Evolutionary conservation across 1,140 invertebrate species (phyloP).

Genomic region (Vollenhovia emeryi): DNA sequence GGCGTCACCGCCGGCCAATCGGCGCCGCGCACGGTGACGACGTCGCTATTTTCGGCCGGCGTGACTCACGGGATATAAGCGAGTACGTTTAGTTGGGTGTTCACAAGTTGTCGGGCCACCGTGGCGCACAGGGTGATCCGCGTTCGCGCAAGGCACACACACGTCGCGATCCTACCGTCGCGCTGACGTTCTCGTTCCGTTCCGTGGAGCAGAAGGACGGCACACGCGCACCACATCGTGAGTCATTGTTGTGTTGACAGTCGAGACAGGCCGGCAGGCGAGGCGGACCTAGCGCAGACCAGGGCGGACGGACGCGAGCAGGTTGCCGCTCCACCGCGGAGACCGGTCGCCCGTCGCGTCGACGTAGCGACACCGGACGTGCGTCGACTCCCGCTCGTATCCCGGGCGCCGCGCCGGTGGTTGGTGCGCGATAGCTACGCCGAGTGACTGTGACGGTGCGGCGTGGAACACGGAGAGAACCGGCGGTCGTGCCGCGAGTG

Average conservation of each 20-base stretch:
- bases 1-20: conserved; percentile 82
- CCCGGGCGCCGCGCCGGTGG: not conserved
- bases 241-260: conserved; percentile 74
- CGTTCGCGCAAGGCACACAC: conserved; percentile 2
- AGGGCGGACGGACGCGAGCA: not conserved
- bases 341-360: not conserved
- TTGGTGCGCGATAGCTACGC: conserved; percentile 35
- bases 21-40: conserved; percentile 76
- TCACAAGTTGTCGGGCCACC: conserved; percentile 81
- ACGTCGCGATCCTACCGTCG: conserved; percentile 17
- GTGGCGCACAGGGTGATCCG: conserved; percentile 67
- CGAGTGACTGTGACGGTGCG: not conserved
- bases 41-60: conserved; percentile 81
- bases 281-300: not conserved
- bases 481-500: not conserved
- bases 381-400: not conserved
- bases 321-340: conserved; percentile 31
- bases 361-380: not conserved
- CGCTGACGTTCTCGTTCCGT: conserved; percentile 9
- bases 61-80: conserved; percentile 86
- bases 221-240: conserved; percentile 64
- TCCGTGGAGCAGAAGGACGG: conserved; percentile 83
- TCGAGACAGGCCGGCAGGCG: conserved; percentile 22
- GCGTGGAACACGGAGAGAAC: not conserved
- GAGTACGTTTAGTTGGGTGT: conserved; percentile 80